phyloP scores from a whole-genome alignment of 37 sponge, comb jelly and placozoan species.

The Spongilla lacustris region DNA sequence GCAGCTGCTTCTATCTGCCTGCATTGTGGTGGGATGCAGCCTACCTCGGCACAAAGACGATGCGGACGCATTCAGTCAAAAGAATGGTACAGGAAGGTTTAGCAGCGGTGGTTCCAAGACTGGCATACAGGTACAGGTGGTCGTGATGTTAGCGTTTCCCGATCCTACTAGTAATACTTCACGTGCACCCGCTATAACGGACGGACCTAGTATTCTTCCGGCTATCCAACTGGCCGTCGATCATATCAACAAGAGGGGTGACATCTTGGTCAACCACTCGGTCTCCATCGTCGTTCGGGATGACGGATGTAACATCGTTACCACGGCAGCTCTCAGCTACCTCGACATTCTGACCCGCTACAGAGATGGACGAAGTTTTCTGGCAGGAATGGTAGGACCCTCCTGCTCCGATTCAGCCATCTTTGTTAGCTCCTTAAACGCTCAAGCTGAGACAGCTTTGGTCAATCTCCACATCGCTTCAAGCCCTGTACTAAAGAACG shows the following conservation, averaged over 20 bases:
- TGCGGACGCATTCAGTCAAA: background rate
- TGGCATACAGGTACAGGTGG: background rate
- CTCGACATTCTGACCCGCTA: background rate
- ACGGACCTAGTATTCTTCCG: conserved; percentile 15
- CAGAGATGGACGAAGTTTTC: background rate
- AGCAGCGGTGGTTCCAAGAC: background rate
- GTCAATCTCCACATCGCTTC: conserved; percentile 27
- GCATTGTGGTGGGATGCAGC: background rate
- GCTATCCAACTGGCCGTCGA: conserved; percentile 14
- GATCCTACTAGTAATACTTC: conserved; percentile 4
- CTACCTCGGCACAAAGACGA: too few relatives aligned
- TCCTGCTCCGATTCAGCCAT: conserved; percentile 30
- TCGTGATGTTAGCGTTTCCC: conserved; percentile 24
- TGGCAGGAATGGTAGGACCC: conserved; percentile 39
- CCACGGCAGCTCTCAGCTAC: background rate
- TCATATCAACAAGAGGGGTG: conserved; percentile 17
- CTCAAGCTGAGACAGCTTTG: conserved; percentile 1
- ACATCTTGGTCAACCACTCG: conserved; percentile 13
- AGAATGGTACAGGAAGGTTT: background rate
- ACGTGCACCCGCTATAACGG: conserved; percentile 17
- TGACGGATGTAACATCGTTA: conserved; percentile 24
- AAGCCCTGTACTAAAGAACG: conserved; percentile 2
- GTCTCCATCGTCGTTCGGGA: conserved; percentile 25
- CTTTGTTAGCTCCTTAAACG: background rate
- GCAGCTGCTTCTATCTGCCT: background rate